These are phyloP conservation scores for Drosophila simulans DNA, from an alignment of 1,140 invertebrate genomes.

Conservation along the genomic window DNA sequence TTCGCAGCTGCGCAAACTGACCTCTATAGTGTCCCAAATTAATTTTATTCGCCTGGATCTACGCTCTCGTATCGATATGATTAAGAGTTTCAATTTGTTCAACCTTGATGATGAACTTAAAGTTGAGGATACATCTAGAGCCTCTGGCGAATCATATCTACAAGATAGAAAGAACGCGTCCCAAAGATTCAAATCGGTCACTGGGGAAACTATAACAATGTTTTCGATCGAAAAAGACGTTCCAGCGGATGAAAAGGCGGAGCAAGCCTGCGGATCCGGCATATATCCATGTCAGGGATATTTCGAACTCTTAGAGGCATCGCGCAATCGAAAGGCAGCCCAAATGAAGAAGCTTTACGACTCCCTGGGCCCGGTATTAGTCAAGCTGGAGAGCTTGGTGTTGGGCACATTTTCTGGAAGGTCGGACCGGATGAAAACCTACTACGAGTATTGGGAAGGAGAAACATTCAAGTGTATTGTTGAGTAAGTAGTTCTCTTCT, in stretches of 20 bases:
- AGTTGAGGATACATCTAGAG: background rate
- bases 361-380: slow-evolving; percentile 90
- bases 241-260: slow-evolving; percentile 18
- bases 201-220: slow-evolving; percentile 41
- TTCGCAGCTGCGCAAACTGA: slow-evolving; percentile 86
- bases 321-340: slow-evolving; percentile 88
- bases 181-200: slow-evolving; percentile 32
- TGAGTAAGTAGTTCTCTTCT: slow-evolving; percentile 71
- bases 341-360: slow-evolving; percentile 89
- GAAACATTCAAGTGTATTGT: slow-evolving; percentile 88
- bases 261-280: slow-evolving; percentile 51
- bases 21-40: slow-evolving; percentile 89
- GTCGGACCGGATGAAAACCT: slow-evolving; percentile 88
- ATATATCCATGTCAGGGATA: slow-evolving; percentile 85
- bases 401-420: slow-evolving; percentile 88
- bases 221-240: slow-evolving; percentile 30
- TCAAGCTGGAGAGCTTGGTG: slow-evolving; percentile 92
- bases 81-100: slow-evolving; percentile 87
- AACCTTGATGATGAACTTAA: slow-evolving; percentile 71
- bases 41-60: slow-evolving; percentile 91
- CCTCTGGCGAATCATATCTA: too few relatives aligned
- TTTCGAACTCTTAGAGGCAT: slow-evolving; percentile 86
- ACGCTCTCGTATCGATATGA: slow-evolving; percentile 86
- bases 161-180: background rate
- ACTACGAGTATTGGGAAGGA: slow-evolving; percentile 90